Percentiles rank a stretch among this genome's conserved stretches.
Conservation (phyloP, 2,113 vertebrate species). For the Lathamus discolor region DNA sequence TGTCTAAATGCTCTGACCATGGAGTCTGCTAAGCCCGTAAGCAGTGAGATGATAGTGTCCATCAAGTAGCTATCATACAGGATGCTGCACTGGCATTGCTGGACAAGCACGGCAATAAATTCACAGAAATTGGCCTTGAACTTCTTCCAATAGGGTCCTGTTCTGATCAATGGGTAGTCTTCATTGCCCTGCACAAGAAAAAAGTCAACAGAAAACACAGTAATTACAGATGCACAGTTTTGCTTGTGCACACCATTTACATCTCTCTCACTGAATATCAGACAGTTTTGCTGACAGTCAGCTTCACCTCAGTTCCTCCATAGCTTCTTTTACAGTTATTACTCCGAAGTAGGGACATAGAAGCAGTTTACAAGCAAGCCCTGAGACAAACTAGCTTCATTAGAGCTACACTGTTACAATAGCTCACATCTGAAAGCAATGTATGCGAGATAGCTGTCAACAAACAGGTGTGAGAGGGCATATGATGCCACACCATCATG, state of each 20-base stretch:
- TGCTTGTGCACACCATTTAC: neutral
- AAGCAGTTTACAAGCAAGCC: neutral
- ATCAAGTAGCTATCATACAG: constrained; percentile 87
- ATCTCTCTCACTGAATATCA: neutral
- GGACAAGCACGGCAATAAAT: constrained; percentile 85
- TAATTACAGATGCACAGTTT: neutral
- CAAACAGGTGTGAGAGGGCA: neutral
- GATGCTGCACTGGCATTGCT: constrained; percentile 84
- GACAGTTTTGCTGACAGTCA: neutral
- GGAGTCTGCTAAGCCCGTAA: constrained; percentile 86
- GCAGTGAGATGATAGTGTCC: constrained; percentile 84
- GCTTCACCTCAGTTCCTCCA: fast-evolving
- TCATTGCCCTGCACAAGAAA: constrained; percentile 75
- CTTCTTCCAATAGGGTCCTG: constrained; percentile 86
- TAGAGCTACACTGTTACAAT: neutral
- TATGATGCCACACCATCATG: neutral
- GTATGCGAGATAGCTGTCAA: neutral
- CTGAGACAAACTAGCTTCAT: neutral
- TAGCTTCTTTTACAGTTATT: neutral
- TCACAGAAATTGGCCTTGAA: constrained; percentile 89
- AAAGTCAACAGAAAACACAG: neutral
- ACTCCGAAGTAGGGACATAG: neutral
- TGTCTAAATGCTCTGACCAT: constrained; percentile 86
- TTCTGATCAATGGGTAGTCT: constrained; percentile 85
- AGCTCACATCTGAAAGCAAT: neutral